Base-by-base conservation (phyloP, 2,113 vertebrate species). In the Bagarius yarrelli region DNA sequence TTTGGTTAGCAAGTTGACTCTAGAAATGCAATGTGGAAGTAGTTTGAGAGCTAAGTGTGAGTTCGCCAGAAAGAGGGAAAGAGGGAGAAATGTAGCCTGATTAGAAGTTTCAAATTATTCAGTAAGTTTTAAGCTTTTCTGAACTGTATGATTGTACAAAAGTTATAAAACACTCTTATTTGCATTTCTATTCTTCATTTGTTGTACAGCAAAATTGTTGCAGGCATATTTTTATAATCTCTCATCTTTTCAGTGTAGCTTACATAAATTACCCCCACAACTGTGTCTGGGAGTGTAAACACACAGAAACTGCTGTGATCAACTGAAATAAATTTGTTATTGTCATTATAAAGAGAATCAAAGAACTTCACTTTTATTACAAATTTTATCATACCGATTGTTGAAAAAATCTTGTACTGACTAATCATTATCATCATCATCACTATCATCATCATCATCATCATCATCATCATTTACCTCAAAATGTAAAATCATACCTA, bases 11-110 rank as follows among this genome's bases (percentile, higher is more conserved):
- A n/a, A n/a, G n/a, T n/a, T n/a, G 91, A 92, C 91, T 92, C 92
- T 91, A 90, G 84, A 89, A 88, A 87, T 81, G 67, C 81, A 79
- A 86, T 50, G 8, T 56, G 27, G 44, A 72, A 53, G 53, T 59
- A 44, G 30, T 75, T n/a, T 75, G 47, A 12, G 44, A 18, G 44
- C 50, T 70, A 70, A 25, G 23, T 70, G 52, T 34, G 53, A n/a
- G 32, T 57, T 5, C 57, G 23, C 25, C 30, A 74, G 40, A 50
- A 13, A 52, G 25, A 73, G 27, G 56, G 19, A 30, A 25, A 63
- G n/a, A 64, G 61, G 36, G 61, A 21, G 64, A 16, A 1, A 25
- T 70, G 44, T 53, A 52, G 70, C 67, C 19, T 72, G 70, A 72
- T 52, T 53, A 13, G 50, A 71, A 30, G 27, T 53, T 53, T 72